Base-by-base conservation (phyloP, 2,888 invertebrate genomes). In the Saturnia japonica region DNA sequence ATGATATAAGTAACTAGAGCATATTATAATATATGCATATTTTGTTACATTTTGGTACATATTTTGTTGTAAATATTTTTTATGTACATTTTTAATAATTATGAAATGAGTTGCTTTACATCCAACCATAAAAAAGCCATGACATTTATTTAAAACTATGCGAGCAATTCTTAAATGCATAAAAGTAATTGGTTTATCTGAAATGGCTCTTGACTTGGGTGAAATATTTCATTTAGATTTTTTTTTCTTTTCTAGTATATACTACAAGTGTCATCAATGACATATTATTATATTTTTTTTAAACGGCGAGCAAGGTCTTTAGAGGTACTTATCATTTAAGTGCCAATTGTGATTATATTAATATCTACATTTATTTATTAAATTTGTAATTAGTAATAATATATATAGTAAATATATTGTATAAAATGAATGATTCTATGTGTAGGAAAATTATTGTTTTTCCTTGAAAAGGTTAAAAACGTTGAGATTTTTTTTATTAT, bases 381-480 rank as follows among this genome's bases (percentile, higher is more conserved):
- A 67, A 47, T 22, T 22, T 68, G 43, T 70, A 73, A 71, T 72
- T 73, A 25, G 25, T 57, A 11, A 57, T 11, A 22, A 25, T 1
- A 57, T 12, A 57, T 57, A 25, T 54, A 0, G 19, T 22, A n/a
- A 54, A n/a, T 19, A 1, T 51, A n/a, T 51, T 51, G n/a, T n/a
- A n/a, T n/a, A n/a, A 60, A 11, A 28, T 14, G 3, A 25, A 60
- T 25, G 14, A 7, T 51, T 51, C 47, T 19, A 4, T 60, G 14
- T 25, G 2, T 28, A 25, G 76, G 73, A 78, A 72, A 76, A 76
- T 76, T 75, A 80, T 54, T 0, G 11, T 54, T 7, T 54, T 54
- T 6, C 47, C 11, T 54, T 54, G 43, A 34, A 34, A 8, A 22
- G 8, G 22, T n/a, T 22, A 22, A 54, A 54, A 22, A 54, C 2